These are phyloP conservation scores for Falco rusticolus DNA, from an alignment of 2,797 vertebrate species.

Conservation along the genomic window DNA sequence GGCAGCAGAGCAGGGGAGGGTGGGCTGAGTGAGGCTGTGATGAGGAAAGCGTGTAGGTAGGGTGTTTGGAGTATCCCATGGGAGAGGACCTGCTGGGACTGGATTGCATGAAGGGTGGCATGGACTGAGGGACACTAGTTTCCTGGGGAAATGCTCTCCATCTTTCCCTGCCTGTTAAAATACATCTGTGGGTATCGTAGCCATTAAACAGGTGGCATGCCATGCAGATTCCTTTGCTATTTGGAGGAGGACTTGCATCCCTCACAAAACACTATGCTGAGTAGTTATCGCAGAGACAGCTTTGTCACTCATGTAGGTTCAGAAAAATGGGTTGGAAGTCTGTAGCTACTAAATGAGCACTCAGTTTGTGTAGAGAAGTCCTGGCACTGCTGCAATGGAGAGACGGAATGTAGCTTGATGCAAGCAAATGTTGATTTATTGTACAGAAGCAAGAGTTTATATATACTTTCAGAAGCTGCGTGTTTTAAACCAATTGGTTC, in stretches of 20 bases:
- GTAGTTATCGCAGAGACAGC: rapidly evolving
- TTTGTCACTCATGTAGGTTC: not conserved
- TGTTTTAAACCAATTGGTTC: too few species aligned
- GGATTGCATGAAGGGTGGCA: not conserved
- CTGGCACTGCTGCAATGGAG: too few species aligned
- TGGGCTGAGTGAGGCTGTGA: not conserved
- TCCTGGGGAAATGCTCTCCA: not conserved
- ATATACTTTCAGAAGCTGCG: too few species aligned
- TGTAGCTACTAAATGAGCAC: not conserved
- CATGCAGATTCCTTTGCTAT: not conserved
- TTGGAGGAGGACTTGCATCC: not conserved
- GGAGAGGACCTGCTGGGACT: too few species aligned
- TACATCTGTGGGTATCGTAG: not conserved
- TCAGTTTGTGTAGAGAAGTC: not conserved
- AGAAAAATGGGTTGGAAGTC: not conserved
- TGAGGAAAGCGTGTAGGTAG: not conserved
- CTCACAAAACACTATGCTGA: rapidly evolving
- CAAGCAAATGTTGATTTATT: too few species aligned
- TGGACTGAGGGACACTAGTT: not conserved
- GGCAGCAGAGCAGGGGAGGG: not conserved
- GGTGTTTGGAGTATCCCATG: rapidly evolving
- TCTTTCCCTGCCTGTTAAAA: not conserved
- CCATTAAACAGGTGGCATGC: not conserved
- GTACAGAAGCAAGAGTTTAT: too few species aligned
- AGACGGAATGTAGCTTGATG: too few species aligned